Evolutionary conservation across 1,140 invertebrate species (phyloP).

Genomic region (Cherax quadricarinatus): DNA sequence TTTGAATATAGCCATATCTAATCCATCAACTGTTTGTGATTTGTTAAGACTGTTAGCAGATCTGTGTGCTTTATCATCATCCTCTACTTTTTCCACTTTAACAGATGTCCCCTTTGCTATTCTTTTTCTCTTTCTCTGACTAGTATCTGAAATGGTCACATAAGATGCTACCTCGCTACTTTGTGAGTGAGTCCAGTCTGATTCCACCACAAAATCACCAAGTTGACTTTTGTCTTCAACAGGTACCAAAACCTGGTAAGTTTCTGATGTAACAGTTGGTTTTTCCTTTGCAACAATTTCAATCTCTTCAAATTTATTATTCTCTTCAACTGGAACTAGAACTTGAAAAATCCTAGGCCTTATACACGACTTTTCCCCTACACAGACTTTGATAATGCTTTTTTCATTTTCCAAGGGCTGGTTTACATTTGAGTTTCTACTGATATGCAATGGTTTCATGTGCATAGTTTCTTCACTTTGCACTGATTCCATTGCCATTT

Average conservation of each 20-base stretch:
- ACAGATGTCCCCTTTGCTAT: background rate
- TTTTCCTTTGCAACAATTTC: background rate
- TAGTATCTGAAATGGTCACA: background rate
- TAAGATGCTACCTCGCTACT: slow-evolving; percentile 5
- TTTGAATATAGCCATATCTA: no score
- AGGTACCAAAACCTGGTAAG: background rate
- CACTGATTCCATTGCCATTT: background rate
- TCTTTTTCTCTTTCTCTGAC: background rate
- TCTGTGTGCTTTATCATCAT: no score
- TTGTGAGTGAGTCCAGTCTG: background rate
- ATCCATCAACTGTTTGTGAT: no score
- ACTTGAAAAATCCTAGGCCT: background rate
- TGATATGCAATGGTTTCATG: background rate
- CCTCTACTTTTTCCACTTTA: no score
- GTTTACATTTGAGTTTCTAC: background rate
- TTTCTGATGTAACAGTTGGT: background rate
- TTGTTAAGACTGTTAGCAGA: no score
- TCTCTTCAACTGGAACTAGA: slow-evolving; percentile 1
- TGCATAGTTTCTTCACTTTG: background rate
- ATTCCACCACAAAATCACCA: background rate
- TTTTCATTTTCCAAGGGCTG: background rate
- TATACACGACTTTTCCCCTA: background rate
- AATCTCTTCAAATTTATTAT: background rate
- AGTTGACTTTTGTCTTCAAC: background rate
- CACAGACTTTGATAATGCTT: background rate